These are phyloP conservation scores for Capitulum mitella DNA, from an alignment of 2,888 invertebrate species.

Conservation along the genomic window DNA sequence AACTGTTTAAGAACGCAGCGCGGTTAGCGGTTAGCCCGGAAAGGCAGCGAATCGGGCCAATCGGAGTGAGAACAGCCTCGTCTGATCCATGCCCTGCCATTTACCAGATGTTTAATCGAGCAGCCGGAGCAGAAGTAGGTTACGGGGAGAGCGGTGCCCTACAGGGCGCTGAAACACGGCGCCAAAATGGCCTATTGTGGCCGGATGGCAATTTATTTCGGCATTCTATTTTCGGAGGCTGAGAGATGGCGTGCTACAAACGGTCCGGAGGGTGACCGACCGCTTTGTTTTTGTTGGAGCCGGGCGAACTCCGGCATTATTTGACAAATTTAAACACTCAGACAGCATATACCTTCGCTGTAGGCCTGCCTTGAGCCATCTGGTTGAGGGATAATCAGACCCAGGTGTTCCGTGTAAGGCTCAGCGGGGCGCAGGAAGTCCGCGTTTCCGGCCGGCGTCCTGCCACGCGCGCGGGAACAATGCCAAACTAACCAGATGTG, in stretches of 20 bases:
- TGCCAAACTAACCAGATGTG: no score
- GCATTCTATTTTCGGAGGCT: neutral
- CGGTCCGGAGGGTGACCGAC: neutral
- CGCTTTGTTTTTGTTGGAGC: constrained; percentile 7
- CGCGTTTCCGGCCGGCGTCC: neutral
- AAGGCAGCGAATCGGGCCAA: neutral
- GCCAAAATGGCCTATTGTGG: neutral
- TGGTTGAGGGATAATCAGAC: neutral
- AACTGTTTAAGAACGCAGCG: neutral
- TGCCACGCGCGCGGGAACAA: constrained; percentile 5
- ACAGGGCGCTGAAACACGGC: neutral
- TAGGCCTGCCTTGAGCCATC: neutral
- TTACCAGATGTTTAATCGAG: neutral
- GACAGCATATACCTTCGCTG: neutral
- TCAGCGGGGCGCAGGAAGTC: neutral
- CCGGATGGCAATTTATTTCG: neutral
- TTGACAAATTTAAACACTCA: neutral
- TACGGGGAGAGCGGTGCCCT: neutral
- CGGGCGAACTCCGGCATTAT: no score
- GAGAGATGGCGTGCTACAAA: neutral
- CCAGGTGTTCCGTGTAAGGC: neutral
- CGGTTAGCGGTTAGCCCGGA: no score
- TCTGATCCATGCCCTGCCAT: neutral
- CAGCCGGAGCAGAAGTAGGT: neutral
- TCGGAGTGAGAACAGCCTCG: neutral